Conservation (phyloP, 1,140 invertebrate species). For the Drosophila teissieri region DNA sequence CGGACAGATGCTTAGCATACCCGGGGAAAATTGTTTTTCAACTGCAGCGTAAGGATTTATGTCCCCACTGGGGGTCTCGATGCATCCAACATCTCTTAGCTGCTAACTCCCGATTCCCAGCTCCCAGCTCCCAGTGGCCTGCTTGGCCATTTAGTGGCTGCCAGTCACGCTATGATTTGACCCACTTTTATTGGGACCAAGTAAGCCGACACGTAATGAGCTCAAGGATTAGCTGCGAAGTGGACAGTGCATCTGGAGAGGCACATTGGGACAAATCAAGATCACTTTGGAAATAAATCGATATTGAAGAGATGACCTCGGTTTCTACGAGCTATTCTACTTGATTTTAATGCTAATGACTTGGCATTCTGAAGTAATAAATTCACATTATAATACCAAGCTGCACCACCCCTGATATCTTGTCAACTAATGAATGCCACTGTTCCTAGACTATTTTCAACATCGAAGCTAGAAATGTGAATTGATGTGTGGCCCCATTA, state of each 20-base stretch:
- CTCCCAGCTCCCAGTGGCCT: conserved; percentile 22
- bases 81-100: conserved; percentile 11
- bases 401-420: too few relatives aligned
- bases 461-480: neutral
- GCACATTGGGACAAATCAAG: neutral
- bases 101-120: conserved; percentile 18
- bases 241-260: conserved; percentile 17
- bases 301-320: too few relatives aligned
- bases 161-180: conserved; percentile 67
- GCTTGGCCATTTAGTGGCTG: conserved; percentile 73
- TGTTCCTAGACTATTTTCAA: neutral
- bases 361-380: too few relatives aligned
- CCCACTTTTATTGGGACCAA: conserved; percentile 62
- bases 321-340: too few relatives aligned
- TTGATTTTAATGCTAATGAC: too few relatives aligned
- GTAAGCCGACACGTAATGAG: conserved; percentile 74
- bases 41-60: conserved; percentile 76
- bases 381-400: too few relatives aligned
- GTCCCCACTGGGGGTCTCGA: conserved; percentile 39
- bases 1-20: conserved; percentile 74
- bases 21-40: conserved; percentile 80
- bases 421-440: too few relatives aligned
- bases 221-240: conserved; percentile 39
- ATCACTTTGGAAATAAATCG: neutral
- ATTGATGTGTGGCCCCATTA: neutral